phyloP scores from a whole-genome alignment of 2,888 invertebrate genomes.

The Meteorus cinctellus region DNA sequence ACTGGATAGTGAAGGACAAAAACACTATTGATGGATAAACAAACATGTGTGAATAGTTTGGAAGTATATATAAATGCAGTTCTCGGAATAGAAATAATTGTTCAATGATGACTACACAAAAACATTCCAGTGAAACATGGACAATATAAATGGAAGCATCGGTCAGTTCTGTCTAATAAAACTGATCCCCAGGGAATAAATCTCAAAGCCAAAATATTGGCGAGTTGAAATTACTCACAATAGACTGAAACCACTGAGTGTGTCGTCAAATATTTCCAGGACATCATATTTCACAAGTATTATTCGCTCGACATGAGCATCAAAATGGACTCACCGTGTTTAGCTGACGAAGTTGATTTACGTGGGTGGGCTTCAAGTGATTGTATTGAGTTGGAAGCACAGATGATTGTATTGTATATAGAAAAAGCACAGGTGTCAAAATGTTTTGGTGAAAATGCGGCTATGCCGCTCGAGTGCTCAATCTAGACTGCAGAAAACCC shows the following conservation, averaged over 20 bases:
- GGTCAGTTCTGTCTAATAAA: background rate
- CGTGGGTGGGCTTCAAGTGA: background rate
- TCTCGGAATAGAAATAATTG: background rate
- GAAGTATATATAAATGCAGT: too few relatives aligned
- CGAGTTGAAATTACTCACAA: background rate
- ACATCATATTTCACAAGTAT: background rate
- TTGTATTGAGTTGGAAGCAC: conserved; percentile 23
- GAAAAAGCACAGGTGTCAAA: conserved; percentile 44
- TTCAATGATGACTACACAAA: background rate
- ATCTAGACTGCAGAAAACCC: conserved; percentile 72
- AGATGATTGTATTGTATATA: conserved; percentile 7
- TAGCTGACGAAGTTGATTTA: background rate
- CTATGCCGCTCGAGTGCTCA: conserved; percentile 68
- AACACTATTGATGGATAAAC: background rate
- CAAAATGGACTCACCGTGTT: background rate
- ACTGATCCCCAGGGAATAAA: background rate
- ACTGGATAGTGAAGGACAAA: background rate
- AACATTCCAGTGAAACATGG: background rate
- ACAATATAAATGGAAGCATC: background rate
- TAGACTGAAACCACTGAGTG: background rate
- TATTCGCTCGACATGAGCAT: background rate
- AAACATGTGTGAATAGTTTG: too few relatives aligned
- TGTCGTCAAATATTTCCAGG: background rate
- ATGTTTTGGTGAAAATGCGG: conserved; percentile 52
- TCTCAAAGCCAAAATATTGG: background rate